Evolutionary conservation across 2,888 invertebrate species (phyloP), one percentile per base, ranked within the genome.

Genomic region (Drosophila quasianomalipes): DNA sequence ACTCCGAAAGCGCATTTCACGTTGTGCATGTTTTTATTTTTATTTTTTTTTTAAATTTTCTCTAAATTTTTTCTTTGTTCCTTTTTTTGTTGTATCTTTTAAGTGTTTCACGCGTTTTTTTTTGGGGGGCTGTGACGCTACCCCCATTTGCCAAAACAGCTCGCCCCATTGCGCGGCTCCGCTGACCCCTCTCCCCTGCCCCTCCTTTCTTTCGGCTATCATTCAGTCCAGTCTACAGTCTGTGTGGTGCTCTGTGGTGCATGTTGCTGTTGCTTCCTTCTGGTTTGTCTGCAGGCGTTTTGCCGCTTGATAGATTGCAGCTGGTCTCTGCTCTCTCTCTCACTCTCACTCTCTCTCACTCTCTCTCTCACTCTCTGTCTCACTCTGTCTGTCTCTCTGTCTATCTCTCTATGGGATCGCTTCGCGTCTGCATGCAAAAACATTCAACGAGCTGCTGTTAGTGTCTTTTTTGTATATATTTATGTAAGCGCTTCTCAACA

Each of bases 291-390:
- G 89, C 89, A 84, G 89, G 85, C 85, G 85, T 79, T 85, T 89
- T 87, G 82, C 69, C 79, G 65, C 69, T 82, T 85, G 85, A 85
- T 85, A 89, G 90, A 85, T 85, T 82, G 85, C 89, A 89, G 89
- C 87, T 85, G 85, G 69, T 80, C 87, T 71, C 52, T 30, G 10
- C n/a, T 16, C 31, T 39, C 14, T 22, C 22, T 16, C 10, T 5
- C 22, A 5, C 16, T 1, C 53, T 5, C 31, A 9, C 6, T 10
- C 28, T 1, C 4, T 9, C 19, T 19, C 52, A 1, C 31, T 3
- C n/a, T n/a, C 30, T 10, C 30, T 1, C 51, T 30, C n/a, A 14
- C 28, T 30, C 30, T 51, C 10, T 30, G 19, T 30, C 12, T 1
- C 16, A 14, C 30, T 31, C 4, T 41, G 1, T 41, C 10, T 41